Conservation (phyloP, 2,113 vertebrate species). For the Pollimyrus isidori region DNA sequence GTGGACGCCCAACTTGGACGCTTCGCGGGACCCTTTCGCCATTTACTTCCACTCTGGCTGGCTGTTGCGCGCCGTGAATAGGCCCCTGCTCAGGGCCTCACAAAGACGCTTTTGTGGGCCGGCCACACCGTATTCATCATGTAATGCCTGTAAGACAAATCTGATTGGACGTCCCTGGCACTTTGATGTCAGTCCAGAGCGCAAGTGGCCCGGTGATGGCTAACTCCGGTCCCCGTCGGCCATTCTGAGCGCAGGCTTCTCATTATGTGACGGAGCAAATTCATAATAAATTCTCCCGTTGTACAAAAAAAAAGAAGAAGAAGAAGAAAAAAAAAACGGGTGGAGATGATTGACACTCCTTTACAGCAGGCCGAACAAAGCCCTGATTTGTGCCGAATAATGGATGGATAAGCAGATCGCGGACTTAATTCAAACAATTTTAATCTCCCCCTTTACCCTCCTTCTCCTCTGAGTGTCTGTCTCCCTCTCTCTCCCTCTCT, state of each 20-base stretch:
- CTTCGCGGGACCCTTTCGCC: slow-evolving; percentile 68
- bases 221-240: slow-evolving; percentile 65
- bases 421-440: slow-evolving; percentile 73
- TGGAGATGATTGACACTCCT: slow-evolving; percentile 75
- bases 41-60: slow-evolving; percentile 79
- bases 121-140: slow-evolving; percentile 75
- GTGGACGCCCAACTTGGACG: slow-evolving; percentile 72
- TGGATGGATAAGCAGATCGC: slow-evolving; percentile 64
- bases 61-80: slow-evolving; percentile 71
- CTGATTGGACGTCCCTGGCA: slow-evolving; percentile 77
- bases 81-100: slow-evolving; percentile 64
- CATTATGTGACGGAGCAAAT: slow-evolving; percentile 69
- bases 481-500: slow-evolving; percentile 27
- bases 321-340: slow-evolving; percentile 55
- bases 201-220: slow-evolving; percentile 66
- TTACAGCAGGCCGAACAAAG: slow-evolving; percentile 64
- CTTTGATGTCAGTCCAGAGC: slow-evolving; percentile 75
- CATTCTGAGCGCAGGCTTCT: slow-evolving; percentile 54
- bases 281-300: slow-evolving; percentile 70
- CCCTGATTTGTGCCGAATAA: slow-evolving; percentile 70
- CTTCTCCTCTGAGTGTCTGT: slow-evolving; percentile 41
- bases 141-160: slow-evolving; percentile 80
- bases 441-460: slow-evolving; percentile 61
- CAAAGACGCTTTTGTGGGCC: slow-evolving; percentile 71
- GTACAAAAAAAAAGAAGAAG: slow-evolving; percentile 34